These are phyloP conservation scores for Mustela lutreola DNA, from an alignment of 2,113 vertebrate genomes.

Conservation along the genomic window DNA sequence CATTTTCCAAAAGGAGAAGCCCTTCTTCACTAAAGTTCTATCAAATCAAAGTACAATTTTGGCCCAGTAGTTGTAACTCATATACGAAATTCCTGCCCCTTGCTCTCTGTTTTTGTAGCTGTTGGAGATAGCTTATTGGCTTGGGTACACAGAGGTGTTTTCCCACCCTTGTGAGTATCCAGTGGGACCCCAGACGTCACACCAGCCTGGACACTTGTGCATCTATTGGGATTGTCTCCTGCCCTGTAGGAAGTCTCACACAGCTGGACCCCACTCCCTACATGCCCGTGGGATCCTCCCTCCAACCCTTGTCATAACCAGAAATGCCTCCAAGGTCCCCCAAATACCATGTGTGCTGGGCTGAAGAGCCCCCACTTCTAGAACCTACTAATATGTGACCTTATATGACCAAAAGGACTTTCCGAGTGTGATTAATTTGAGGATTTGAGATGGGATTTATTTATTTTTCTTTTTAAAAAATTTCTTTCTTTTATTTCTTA, in stretches of 20 bases:
- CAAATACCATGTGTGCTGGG: rapidly evolving
- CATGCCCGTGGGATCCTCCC: rapidly evolving
- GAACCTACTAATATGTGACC: neutral
- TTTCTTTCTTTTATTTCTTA: no score
- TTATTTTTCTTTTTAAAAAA: no score
- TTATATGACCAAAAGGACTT: rapidly evolving
- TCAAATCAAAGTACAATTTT: neutral
- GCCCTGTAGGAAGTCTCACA: no score
- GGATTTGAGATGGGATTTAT: neutral
- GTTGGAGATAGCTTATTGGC: neutral
- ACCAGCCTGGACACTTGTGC: rapidly evolving
- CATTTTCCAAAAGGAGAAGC: neutral
- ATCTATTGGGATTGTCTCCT: rapidly evolving
- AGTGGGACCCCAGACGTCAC: rapidly evolving
- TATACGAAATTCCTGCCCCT: rapidly evolving
- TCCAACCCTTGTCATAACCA: rapidly evolving
- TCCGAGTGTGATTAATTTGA: rapidly evolving
- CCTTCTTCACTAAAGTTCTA: neutral
- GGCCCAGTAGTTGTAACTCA: no score
- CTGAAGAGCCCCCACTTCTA: neutral
- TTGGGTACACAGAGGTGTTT: rapidly evolving
- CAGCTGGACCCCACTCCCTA: rapidly evolving
- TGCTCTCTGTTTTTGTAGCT: neutral
- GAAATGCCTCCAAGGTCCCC: rapidly evolving
- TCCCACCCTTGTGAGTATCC: neutral